Evolutionary conservation across 2,888 invertebrate genomes (phyloP).

Genomic region (Caenorhabditis sp.): DNA sequence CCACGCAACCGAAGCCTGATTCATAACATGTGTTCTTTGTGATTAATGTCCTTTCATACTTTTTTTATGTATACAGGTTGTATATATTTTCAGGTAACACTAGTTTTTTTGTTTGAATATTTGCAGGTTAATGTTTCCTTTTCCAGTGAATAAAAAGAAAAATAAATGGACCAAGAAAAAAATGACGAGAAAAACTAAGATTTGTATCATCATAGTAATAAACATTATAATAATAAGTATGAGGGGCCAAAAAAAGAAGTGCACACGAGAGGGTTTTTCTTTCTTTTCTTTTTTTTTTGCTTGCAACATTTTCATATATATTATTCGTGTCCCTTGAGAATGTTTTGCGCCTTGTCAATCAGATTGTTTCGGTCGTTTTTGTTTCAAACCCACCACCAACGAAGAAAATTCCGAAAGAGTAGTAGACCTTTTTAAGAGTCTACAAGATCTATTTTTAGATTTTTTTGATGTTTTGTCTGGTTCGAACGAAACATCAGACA

Average conservation of each 20-base stretch:
- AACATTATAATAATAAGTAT: conserved; percentile 39
- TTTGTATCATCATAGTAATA: conserved; percentile 45
- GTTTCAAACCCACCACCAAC: conserved; percentile 27
- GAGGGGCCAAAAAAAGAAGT: conserved; percentile 4
- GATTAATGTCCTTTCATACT: neutral
- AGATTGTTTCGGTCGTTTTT: conserved; percentile 42
- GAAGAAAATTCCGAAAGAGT: conserved; percentile 20
- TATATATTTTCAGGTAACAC: neutral
- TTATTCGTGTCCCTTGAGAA: conserved; percentile 32
- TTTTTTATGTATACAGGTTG: neutral
- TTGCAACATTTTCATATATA: conserved; percentile 42
- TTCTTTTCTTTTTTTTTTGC: too few relatives aligned
- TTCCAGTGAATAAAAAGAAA: neutral
- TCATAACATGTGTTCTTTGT: neutral
- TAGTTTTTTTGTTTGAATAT: neutral
- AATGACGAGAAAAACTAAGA: conserved; percentile 7
- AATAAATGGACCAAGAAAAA: neutral
- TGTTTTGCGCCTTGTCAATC: conserved; percentile 38
- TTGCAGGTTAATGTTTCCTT: neutral
- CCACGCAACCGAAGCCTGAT: neutral
- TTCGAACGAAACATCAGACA: too few relatives aligned
- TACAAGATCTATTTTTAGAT: conserved; percentile 21
- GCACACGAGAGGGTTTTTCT: conserved; percentile 11
- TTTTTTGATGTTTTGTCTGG: conserved; percentile 36
- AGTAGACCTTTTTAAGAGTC: conserved; percentile 12